phyloP scores from a whole-genome alignment of 2,113 vertebrate species.

The Syngnathoides biaculeatus region DNA sequence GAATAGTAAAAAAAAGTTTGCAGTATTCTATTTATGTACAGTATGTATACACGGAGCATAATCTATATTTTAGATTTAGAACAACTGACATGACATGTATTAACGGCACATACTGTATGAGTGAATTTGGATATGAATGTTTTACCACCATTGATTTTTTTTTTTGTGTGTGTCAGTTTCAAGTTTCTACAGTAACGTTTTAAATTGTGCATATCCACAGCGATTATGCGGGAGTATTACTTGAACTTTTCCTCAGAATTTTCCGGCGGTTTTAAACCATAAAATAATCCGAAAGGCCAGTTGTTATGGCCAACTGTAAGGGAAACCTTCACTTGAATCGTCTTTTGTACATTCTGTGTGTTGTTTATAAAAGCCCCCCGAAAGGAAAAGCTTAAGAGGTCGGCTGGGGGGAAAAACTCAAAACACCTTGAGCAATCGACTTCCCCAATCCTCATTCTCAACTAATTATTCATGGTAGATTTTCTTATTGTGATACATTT shows the following conservation, averaged over 20 bases:
- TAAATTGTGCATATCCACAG: background rate
- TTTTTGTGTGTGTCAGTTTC: too few species aligned
- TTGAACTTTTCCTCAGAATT: constrained; percentile 4
- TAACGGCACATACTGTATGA: too few species aligned
- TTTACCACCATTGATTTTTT: too few species aligned
- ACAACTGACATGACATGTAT: too few species aligned
- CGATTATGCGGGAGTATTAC: background rate
- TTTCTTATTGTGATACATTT: constrained; percentile 60
- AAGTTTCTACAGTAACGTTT: background rate
- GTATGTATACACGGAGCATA: too few species aligned
- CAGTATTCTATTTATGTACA: too few species aligned
- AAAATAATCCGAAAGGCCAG: constrained; percentile 17
- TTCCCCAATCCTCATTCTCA: constrained; percentile 57
- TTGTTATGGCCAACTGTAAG: constrained; percentile 13
- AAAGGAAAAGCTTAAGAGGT: constrained; percentile 41
- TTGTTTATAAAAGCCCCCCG: constrained; percentile 32
- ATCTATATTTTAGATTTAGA: too few species aligned
- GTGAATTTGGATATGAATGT: too few species aligned
- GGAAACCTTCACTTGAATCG: constrained; percentile 12
- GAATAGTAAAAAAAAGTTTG: background rate
- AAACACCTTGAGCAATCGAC: constrained; percentile 46
- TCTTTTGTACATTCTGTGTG: constrained; percentile 24
- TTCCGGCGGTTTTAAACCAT: background rate
- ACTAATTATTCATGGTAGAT: constrained; percentile 63
- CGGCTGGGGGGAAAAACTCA: constrained; percentile 10